A percentile compares a stretch with the other conserved stretches of the same genome.
phyloP scores from a whole-genome alignment of 2,113 vertebrate species.

The Phaethon lepturus region DNA sequence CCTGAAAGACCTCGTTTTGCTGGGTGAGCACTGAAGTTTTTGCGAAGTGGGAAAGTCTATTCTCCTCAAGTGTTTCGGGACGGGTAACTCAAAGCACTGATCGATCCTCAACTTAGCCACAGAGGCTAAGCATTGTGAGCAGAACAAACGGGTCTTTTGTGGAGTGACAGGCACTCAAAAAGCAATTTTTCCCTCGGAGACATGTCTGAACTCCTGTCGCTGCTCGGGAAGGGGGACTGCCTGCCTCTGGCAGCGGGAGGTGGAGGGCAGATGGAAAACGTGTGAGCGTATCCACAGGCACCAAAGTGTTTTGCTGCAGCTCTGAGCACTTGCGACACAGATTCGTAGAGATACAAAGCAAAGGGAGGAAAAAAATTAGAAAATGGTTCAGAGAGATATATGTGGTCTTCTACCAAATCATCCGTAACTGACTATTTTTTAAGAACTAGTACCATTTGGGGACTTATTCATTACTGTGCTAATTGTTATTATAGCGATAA shows the following conservation, averaged over 20 bases:
- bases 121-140: neutral
- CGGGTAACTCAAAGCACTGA: neutral
- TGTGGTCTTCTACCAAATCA: neutral
- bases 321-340: neutral
- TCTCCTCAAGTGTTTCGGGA: rapidly evolving
- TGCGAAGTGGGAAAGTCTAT: no score
- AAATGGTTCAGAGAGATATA: neutral
- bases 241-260: neutral
- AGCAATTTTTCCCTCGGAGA: neutral
- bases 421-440: neutral
- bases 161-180: neutral
- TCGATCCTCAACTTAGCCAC: rapidly evolving
- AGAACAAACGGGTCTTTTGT: neutral
- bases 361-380: neutral
- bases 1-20: neutral
- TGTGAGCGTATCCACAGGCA: neutral
- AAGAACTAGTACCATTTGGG: slow-evolving; percentile 38
- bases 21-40: neutral
- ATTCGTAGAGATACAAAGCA: neutral
- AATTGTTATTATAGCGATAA: slow-evolving; percentile 40
- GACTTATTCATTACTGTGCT: slow-evolving; percentile 44
- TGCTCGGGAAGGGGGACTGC: neutral
- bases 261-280: neutral
- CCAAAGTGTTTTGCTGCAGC: neutral
- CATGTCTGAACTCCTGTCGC: neutral